A percentile compares a stretch with the other conserved stretches of the same genome.
phyloP scores from a whole-genome alignment of 2,797 vertebrate genomes.

The Sebastes nivosus region DNA sequence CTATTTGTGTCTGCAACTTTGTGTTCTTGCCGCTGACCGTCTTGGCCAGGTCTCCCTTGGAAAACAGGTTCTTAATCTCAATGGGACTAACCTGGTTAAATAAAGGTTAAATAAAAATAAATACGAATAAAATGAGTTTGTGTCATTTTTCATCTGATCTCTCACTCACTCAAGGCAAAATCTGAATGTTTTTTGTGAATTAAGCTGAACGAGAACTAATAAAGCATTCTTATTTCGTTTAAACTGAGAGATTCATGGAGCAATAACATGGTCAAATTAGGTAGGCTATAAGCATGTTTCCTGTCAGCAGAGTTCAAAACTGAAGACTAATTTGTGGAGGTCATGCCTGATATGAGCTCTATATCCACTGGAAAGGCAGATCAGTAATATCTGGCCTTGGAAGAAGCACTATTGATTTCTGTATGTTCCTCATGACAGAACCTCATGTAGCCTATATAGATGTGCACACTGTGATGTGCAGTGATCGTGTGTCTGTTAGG shows the following conservation, averaged over 20 bases:
- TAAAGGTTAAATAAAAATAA: too few relatives aligned
- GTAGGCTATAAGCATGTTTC: background rate
- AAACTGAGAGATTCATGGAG: background rate
- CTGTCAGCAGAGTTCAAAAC: conserved; percentile 7
- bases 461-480: background rate
- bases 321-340: conserved; percentile 13
- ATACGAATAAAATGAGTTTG: too few relatives aligned
- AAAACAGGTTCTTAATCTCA: too few relatives aligned
- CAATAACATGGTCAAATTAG: background rate
- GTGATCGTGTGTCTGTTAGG: conserved; percentile 21
- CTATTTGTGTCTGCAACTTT: too few relatives aligned
- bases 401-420: conserved; percentile 32
- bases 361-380: conserved; percentile 1
- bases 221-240: background rate
- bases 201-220: background rate
- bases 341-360: conserved; percentile 25
- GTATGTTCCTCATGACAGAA: conserved; percentile 37
- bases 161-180: background rate
- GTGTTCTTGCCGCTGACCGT: accelerated
- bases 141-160: background rate
- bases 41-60: too few relatives aligned
- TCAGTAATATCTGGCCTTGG: background rate
- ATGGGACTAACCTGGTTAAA: too few relatives aligned
- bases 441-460: conserved; percentile 10
- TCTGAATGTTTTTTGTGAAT: background rate